Conservation (phyloP, 2,888 invertebrate species). For the Cenopis cana region DNA sequence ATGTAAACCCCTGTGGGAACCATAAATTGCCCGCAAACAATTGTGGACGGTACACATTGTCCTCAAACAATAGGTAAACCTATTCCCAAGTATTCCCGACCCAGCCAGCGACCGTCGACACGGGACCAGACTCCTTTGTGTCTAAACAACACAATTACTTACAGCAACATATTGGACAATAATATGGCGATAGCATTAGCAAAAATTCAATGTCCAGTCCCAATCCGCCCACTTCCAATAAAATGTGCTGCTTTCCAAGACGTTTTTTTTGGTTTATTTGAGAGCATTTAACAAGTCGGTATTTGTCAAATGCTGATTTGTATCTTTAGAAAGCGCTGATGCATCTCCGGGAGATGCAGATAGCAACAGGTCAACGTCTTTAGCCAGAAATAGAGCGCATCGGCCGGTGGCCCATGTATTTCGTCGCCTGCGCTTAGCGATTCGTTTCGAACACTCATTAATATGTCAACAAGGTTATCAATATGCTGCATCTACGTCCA, state of each 20-base stretch:
- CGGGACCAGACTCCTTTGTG: slow-evolving; percentile 51
- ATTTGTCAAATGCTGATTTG: slow-evolving; percentile 45
- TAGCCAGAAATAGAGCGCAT: slow-evolving; percentile 72
- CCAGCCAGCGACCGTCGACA: slow-evolving; percentile 52
- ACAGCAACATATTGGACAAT: slow-evolving; percentile 43
- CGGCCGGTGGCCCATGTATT: slow-evolving; percentile 74
- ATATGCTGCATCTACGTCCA: slow-evolving; percentile 64
- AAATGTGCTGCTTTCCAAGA: slow-evolving; percentile 8
- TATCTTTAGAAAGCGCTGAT: slow-evolving; percentile 58
- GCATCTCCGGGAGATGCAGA: slow-evolving; percentile 62
- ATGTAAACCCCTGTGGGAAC: slow-evolving; percentile 47
- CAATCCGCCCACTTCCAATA: slow-evolving; percentile 19
- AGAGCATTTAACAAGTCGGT: slow-evolving; percentile 34
- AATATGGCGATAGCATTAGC: slow-evolving; percentile 39
- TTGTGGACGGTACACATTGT: slow-evolving; percentile 64
- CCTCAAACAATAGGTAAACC: slow-evolving; percentile 65
- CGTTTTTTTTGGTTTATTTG: slow-evolving; percentile 14
- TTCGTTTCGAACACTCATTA: slow-evolving; percentile 76
- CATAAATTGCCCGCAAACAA: slow-evolving; percentile 65
- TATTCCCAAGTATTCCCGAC: slow-evolving; percentile 46
- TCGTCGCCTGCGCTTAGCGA: slow-evolving; percentile 74
- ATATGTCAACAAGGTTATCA: slow-evolving; percentile 79
- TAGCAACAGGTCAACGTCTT: slow-evolving; percentile 78
- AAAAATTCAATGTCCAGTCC: slow-evolving; percentile 36
- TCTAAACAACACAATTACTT: slow-evolving; percentile 47